Percentiles rank a stretch among this genome's conserved stretches.
phyloP scores from a whole-genome alignment of 2,113 vertebrate genomes.

The Cichladusa arquata region DNA sequence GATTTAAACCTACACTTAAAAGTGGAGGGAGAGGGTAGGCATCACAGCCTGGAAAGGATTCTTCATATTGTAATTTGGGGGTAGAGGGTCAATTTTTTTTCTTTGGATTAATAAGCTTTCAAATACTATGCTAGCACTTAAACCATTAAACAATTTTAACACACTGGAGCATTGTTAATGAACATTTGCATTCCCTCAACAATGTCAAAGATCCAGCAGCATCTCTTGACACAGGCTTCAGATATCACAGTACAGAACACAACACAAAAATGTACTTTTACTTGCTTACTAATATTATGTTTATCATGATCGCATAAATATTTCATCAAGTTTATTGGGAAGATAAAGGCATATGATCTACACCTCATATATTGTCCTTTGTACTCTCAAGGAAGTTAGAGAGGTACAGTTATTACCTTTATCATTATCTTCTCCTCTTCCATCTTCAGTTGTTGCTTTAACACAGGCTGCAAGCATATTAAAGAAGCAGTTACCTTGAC shows the following conservation, averaged over 20 bases:
- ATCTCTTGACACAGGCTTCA: not conserved
- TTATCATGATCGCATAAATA: not conserved
- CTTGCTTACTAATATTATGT: not conserved
- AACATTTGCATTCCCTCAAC: not conserved
- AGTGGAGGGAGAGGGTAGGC: fast-evolving
- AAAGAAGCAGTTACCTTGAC: not conserved
- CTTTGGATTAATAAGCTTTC: not conserved
- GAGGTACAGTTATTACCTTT: not conserved
- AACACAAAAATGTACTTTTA: not conserved
- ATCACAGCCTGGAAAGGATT: not conserved
- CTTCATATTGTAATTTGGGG: not conserved
- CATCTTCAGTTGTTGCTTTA: not conserved
- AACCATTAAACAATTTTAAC: not conserved
- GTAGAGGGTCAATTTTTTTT: not conserved
- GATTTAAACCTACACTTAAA: not conserved
- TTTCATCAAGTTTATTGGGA: not conserved
- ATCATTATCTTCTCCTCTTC: not conserved
- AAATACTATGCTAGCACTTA: not conserved
- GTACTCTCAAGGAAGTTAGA: not conserved
- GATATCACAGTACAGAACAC: not conserved
- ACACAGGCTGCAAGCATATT: not conserved
- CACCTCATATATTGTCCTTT: not conserved
- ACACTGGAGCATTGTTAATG: not conserved
- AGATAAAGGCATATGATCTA: not conserved
- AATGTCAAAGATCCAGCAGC: not conserved